Evolutionary conservation across 1,140 invertebrate species (phyloP), one percentile per base, ranked within the genome.

Genomic region (Limonius californicus): DNA sequence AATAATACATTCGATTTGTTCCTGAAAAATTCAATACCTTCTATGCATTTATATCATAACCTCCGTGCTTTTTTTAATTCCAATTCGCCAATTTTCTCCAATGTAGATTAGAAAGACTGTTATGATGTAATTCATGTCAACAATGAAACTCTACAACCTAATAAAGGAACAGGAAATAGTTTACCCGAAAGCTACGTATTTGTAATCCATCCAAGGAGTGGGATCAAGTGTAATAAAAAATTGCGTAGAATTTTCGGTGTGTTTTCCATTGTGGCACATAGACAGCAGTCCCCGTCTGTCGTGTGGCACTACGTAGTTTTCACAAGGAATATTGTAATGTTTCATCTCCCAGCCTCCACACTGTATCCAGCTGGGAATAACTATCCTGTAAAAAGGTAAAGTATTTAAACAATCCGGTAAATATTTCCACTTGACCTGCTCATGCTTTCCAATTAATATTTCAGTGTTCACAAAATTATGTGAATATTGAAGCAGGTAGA

Each of bases 131-230:
- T n/a, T 50, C n/a, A 30, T 21, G 12, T 3, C 30, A 30, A 30
- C 19, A 56, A 30, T 30, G 14, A 56, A 2, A 56, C 18, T n/a
- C n/a, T 56, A 9, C 21, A 56, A 56, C 21, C 8, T 39, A n/a
- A 39, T 9, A 39, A n/a, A 39, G 8, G n/a, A n/a, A n/a, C 16
- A 45, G n/a, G 2, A 15, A 45, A 15, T 45, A 45, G 4, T 2
- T 63, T 71, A 79, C 74, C 90, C 91, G 76, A 94, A 92, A 18
- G 91, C 89, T 6, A 91, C 87, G 70, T 92, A 91, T 70, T 86
- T 86, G 32, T 82, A 79, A 74, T 90, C 84, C 77, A 92, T 84
- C 83, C 90, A 91, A 54, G 84, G 79, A 39, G 86, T 84, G 1
- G 87, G 82, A 64, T 86, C 86, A n/a, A 91, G 76, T 11, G 88